Conservation (phyloP, 1,140 invertebrate genomes). For the Battus philenor region DNA sequence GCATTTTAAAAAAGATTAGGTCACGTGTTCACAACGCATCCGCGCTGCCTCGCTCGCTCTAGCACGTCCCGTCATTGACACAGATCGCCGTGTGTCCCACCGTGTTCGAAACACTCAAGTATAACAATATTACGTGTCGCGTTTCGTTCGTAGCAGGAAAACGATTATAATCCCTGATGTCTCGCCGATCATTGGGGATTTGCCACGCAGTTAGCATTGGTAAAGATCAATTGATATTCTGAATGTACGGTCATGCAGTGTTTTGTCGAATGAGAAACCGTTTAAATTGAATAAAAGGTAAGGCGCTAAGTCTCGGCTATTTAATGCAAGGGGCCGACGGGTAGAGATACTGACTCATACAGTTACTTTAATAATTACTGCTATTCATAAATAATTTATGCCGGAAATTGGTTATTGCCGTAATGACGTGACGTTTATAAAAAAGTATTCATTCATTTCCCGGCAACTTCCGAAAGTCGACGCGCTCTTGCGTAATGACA, state of each 20-base stretch:
- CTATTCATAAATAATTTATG: no score
- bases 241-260: conserved; percentile 21
- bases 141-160: conserved; percentile 21
- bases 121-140: conserved; percentile 3
- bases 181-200: conserved; percentile 33
- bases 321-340: conserved; percentile 5
- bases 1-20: conserved; percentile 16
- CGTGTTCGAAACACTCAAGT: conserved; percentile 16
- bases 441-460: no score
- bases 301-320: conserved; percentile 15
- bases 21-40: conserved; percentile 30
- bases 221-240: conserved; percentile 40
- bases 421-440: no score
- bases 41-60: conserved; percentile 12
- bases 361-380: no score
- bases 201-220: conserved; percentile 41
- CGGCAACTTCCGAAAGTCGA: no score
- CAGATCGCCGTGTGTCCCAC: conserved; percentile 16
- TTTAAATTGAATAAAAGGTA: conserved; percentile 23
- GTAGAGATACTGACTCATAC: no score
- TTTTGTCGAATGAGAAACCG: conserved; percentile 23
- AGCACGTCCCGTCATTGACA: conserved; percentile 12
- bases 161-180: conserved; percentile 32
- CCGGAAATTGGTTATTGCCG: no score
- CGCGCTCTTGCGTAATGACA: no score